phyloP scores from a whole-genome alignment of 2,113 vertebrate genomes.

The Cebus imitator region DNA sequence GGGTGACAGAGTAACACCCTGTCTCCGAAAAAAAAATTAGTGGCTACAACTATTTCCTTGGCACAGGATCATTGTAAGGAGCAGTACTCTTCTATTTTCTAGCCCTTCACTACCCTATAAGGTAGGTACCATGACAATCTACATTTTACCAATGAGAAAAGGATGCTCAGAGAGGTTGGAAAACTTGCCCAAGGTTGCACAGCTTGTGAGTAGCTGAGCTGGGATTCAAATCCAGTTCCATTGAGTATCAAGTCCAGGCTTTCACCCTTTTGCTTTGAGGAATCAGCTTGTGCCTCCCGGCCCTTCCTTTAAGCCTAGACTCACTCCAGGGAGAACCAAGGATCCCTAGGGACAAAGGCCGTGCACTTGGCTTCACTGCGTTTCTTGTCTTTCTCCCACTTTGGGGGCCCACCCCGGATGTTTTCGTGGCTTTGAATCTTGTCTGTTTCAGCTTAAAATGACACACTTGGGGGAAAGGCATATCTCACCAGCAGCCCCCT shows the following conservation, averaged over 20 bases:
- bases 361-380: background rate
- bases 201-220: background rate
- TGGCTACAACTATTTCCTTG: background rate
- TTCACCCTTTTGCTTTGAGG: background rate
- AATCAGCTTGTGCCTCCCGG: background rate
- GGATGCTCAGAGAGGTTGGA: background rate
- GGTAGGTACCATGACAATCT: background rate
- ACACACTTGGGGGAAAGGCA: background rate
- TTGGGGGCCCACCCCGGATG: background rate
- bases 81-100: background rate
- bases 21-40: background rate
- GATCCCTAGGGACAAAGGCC: background rate
- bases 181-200: background rate
- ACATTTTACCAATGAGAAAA: background rate
- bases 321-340: background rate
- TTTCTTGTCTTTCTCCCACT: background rate
- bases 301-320: background rate
- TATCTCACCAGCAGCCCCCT: background rate
- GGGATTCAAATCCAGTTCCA: background rate
- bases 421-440: background rate
- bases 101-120: background rate
- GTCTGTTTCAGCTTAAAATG: conserved; percentile 31
- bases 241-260: background rate
- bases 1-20: too few species aligned
- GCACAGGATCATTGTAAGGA: background rate